Conservation (phyloP, 2,113 vertebrate species). For the Benitochromis conjunctus region DNA sequence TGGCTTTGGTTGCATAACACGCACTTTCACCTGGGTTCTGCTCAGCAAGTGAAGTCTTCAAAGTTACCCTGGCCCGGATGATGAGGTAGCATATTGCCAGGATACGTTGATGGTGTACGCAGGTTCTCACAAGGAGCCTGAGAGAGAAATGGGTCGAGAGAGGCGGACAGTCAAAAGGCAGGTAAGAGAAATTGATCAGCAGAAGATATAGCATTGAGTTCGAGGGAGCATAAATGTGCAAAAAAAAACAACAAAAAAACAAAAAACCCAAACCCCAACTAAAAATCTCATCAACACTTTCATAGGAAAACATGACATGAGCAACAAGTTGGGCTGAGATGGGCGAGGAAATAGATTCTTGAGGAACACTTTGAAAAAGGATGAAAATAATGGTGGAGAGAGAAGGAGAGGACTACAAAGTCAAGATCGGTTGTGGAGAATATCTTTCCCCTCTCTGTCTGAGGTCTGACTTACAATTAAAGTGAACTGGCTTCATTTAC, state of each 20-base stretch:
- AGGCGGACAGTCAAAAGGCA: neutral
- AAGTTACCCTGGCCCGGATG: constrained; percentile 95
- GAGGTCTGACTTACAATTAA: constrained; percentile 46
- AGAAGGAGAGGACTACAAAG: neutral
- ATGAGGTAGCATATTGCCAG: constrained; percentile 99
- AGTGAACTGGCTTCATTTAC: constrained; percentile 52
- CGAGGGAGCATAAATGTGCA: neutral
- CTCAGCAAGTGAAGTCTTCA: constrained; percentile 99
- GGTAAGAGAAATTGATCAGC: neutral
- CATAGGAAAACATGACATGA: neutral
- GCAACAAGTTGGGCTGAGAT: neutral
- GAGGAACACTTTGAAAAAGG: neutral
- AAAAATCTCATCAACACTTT: neutral
- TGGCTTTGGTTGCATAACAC: constrained; percentile 72
- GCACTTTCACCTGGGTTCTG: constrained; percentile 12
- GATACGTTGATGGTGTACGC: constrained; percentile 88
- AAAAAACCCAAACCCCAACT: neutral
- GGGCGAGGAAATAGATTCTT: neutral
- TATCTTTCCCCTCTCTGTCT: neutral
- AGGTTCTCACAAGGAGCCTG: constrained; percentile 94
- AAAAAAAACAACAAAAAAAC: too few relatives aligned
- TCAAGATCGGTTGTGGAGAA: constrained; percentile 7
- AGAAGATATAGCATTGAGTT: neutral
- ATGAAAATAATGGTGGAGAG: neutral
- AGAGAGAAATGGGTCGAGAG: neutral